Evolutionary conservation across 2,113 vertebrate species (phyloP).

Genomic region (Gopherus flavomarginatus): DNA sequence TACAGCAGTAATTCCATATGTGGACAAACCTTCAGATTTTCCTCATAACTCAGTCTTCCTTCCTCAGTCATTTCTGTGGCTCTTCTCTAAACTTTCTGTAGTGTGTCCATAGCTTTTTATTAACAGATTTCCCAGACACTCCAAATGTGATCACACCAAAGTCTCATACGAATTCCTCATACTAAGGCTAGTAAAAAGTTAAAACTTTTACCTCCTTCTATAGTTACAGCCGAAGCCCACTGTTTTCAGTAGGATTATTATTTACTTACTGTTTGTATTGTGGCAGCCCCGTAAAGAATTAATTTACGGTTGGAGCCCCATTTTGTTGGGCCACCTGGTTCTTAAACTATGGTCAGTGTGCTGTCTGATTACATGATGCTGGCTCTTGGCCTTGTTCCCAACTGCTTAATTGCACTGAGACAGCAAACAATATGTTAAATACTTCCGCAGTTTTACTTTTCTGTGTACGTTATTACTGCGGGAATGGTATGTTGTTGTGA

Average conservation of each 20-base stretch:
- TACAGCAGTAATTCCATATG: not conserved
- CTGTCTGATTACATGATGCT: fast-evolving
- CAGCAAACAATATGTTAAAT: not conserved
- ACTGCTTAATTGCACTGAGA: not conserved
- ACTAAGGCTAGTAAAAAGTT: conserved; percentile 50
- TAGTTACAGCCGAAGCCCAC: not conserved
- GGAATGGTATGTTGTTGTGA: not conserved
- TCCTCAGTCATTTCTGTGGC: not conserved
- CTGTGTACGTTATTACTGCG: not conserved
- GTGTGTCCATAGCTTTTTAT: conserved; percentile 42
- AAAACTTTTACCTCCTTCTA: not conserved
- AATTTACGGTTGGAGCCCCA: not conserved
- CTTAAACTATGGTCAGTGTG: fast-evolving
- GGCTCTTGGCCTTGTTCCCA: not conserved
- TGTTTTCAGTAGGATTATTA: not conserved
- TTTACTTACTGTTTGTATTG: fast-evolving
- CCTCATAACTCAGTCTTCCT: not conserved
- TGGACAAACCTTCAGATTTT: not conserved
- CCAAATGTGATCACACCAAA: not conserved
- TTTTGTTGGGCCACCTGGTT: not conserved
- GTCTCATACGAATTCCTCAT: not conserved
- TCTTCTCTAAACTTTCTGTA: not conserved
- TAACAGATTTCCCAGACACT: conserved; percentile 47
- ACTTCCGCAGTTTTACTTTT: too few species aligned
- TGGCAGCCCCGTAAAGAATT: not conserved